phyloP scores from a whole-genome alignment of 2,888 invertebrate species.

The Odontocolon sp. region DNA sequence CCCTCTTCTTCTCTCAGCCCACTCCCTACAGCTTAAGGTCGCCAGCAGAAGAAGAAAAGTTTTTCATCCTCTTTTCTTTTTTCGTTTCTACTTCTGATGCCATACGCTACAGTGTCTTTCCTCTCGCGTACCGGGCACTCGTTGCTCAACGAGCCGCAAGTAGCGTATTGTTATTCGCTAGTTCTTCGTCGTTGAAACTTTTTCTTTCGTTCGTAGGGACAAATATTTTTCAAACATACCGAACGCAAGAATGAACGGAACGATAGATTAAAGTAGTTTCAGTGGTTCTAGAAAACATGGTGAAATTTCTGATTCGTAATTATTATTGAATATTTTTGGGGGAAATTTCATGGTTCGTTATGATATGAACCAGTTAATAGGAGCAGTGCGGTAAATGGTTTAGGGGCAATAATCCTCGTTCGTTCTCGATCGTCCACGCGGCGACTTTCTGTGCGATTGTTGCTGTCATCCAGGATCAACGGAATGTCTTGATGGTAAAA shows the following conservation, averaged over 20 bases:
- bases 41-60: constrained; percentile 52
- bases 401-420: constrained; percentile 53
- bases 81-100: constrained; percentile 44
- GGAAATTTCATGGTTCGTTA: constrained; percentile 43
- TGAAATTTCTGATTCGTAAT: too few relatives aligned
- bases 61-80: constrained; percentile 45
- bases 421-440: constrained; percentile 1
- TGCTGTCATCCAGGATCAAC: constrained; percentile 55
- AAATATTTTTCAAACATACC: too few relatives aligned
- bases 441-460: constrained; percentile 19
- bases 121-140: constrained; percentile 20
- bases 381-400: constrained; percentile 52
- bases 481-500: constrained; percentile 51
- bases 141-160: constrained; percentile 44
- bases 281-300: too few relatives aligned
- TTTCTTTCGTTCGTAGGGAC: background rate
- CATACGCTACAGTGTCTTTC: constrained; percentile 19
- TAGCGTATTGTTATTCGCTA: constrained; percentile 3
- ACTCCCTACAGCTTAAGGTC: constrained; percentile 35
- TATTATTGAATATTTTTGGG: background rate
- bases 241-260: too few relatives aligned
- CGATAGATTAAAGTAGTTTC: too few relatives aligned
- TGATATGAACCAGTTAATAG: constrained; percentile 27
- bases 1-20: constrained; percentile 51
- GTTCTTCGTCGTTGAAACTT: background rate